These are phyloP conservation scores for Temnothorax unifasciatus DNA, from an alignment of 2,888 invertebrate genomes.

Conservation along the genomic window DNA sequence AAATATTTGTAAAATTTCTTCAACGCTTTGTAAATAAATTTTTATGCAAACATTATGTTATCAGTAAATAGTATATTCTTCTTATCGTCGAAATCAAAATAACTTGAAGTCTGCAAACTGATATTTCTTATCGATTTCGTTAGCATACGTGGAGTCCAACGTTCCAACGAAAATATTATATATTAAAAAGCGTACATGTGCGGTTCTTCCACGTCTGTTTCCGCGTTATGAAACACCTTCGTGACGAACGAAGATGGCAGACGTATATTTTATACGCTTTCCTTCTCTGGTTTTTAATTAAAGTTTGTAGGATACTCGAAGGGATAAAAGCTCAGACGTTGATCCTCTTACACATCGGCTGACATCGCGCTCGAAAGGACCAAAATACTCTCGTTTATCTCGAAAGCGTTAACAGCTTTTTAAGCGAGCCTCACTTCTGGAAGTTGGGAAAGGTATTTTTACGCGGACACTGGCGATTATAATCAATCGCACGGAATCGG, in stretches of 20 bases:
- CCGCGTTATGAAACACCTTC: constrained; percentile 36
- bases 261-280: constrained; percentile 55
- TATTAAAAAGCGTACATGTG: constrained; percentile 26
- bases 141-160: neutral
- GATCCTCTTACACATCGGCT: constrained; percentile 63
- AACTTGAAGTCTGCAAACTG: neutral
- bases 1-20: neutral
- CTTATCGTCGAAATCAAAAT: neutral
- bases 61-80: neutral
- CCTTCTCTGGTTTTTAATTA: constrained; percentile 70
- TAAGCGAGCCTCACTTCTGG: constrained; percentile 42
- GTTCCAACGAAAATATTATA: constrained; percentile 34
- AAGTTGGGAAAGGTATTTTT: constrained; percentile 38
- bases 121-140: constrained; percentile 23
- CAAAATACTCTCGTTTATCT: constrained; percentile 62
- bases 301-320: constrained; percentile 65
- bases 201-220: constrained; percentile 29
- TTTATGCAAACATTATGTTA: neutral
- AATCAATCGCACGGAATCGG: constrained; percentile 48
- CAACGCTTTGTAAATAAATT: neutral
- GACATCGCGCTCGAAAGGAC: constrained; percentile 62
- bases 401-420: constrained; percentile 54
- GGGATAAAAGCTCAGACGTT: constrained; percentile 64
- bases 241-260: constrained; percentile 52
- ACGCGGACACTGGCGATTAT: constrained; percentile 29